Percentiles rank a stretch among this genome's conserved stretches.
phyloP scores from a whole-genome alignment of 2,888 invertebrate species.

The Gibbula magus region DNA sequence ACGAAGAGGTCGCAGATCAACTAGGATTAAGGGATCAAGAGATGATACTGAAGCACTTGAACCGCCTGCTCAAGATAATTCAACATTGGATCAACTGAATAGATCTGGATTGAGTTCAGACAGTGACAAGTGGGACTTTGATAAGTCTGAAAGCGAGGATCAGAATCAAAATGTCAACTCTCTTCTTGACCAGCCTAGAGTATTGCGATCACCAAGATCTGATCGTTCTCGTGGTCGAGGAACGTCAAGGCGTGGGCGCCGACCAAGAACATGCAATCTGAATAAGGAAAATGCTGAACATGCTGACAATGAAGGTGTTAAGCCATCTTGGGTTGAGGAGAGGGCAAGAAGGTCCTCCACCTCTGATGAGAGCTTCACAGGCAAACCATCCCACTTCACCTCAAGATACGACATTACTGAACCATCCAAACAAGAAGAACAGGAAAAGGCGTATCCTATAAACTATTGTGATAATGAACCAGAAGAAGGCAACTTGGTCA shows the following conservation, averaged over 20 bases:
- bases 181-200: not conserved
- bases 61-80: not conserved
- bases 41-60: slow-evolving; percentile 19
- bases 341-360: not conserved
- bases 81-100: not conserved
- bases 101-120: slow-evolving; percentile 13
- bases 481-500: slow-evolving; percentile 17
- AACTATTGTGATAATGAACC: not conserved
- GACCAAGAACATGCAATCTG: not conserved
- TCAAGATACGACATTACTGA: not conserved
- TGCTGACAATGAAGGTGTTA: not conserved
- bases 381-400: not conserved
- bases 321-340: slow-evolving; percentile 4
- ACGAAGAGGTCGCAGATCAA: slow-evolving; percentile 14
- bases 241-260: not conserved
- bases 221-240: slow-evolving; percentile 19
- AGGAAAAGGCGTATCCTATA: slow-evolving; percentile 16
- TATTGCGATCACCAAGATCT: slow-evolving; percentile 10
- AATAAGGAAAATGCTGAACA: slow-evolving; percentile 18
- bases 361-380: slow-evolving; percentile 20
- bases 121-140: slow-evolving; percentile 23
- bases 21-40: slow-evolving; percentile 28
- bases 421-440: slow-evolving; percentile 7
- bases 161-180: not conserved
- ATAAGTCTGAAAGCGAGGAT: slow-evolving; percentile 20